A percentile compares a stretch with the other conserved stretches of the same genome.
phyloP scores from a whole-genome alignment of 2,113 vertebrate genomes.

The Malaclemys terrapin region DNA sequence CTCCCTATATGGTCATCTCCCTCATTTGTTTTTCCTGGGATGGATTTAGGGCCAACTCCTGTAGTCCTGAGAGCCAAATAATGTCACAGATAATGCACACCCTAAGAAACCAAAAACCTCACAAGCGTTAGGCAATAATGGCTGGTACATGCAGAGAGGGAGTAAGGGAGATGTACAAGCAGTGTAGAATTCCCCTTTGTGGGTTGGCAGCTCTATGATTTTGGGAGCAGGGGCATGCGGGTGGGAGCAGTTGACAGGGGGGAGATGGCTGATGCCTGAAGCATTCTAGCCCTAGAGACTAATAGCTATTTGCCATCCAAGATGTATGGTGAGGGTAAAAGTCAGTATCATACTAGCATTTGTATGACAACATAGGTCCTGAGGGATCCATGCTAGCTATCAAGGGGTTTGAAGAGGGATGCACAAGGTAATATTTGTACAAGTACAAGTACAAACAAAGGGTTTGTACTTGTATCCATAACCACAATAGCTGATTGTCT shows the following conservation, averaged over 20 bases:
- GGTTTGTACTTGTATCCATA: neutral
- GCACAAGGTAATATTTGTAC: neutral
- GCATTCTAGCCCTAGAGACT: neutral
- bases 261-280: neutral
- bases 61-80: neutral
- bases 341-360: neutral
- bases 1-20: neutral
- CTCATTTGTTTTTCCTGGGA: neutral
- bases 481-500: neutral
- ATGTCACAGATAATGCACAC: neutral
- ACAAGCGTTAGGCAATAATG: neutral
- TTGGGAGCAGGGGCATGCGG: neutral
- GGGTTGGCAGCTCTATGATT: neutral
- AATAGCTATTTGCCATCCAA: neutral
- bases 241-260: neutral
- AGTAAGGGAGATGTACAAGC: neutral
- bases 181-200: neutral
- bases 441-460: neutral
- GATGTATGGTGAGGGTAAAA: neutral
- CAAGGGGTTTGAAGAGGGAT: no score
- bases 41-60: neutral
- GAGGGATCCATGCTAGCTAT: neutral
- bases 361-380: neutral
- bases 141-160: neutral
- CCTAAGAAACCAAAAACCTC: neutral